Evolutionary conservation across 2,888 invertebrate species (phyloP), one percentile per base, ranked within the genome.

Genomic region (Macrophya alboannulata): DNA sequence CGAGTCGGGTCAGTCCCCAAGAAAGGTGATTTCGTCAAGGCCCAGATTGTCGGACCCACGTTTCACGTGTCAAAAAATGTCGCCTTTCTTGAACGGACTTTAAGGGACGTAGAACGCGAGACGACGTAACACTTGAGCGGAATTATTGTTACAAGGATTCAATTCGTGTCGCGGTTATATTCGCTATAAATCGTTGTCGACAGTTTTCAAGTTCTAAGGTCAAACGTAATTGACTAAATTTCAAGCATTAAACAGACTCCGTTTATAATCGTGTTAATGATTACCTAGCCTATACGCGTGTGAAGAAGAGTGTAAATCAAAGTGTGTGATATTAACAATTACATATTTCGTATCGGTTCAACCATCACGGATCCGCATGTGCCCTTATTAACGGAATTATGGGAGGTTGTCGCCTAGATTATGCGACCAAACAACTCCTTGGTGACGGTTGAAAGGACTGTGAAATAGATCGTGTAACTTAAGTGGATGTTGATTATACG

Each of bases 1-100:
- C 92, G 92, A 92, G 92, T 92, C 92, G 93, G 91, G 92, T 92
- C 93, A 91, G 91, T 92, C 92, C 91, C 90, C 91, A 89, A 91
- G 90, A 90, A 90, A 92, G 91, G 91, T 88, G 90, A 89, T 89
- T 89, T 89, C 88, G 87, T 87, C 84, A 85, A 89, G 89, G 89
- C 87, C 89, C 87, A 87, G 81, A 87, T 83, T 88, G 86, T 88
- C 87, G 89, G 86, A 89, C 87, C 88, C 89, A 89, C 89, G 88
- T 89, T 89, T 87, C 87, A 86, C 87, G 86, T 71, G 82, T 45
- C 59, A 71, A 83, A 83, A 83, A 83, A 83, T 83, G 83, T 83
- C 83, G 83, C 83, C 83, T 83, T 83, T 83, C 83, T 83, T 83
- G 9, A 51, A 83, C 83, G 83, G 83, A 83, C 77, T 77, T 45